Base-by-base conservation (phyloP, 2,888 invertebrate genomes). In the Tuta absoluta region DNA sequence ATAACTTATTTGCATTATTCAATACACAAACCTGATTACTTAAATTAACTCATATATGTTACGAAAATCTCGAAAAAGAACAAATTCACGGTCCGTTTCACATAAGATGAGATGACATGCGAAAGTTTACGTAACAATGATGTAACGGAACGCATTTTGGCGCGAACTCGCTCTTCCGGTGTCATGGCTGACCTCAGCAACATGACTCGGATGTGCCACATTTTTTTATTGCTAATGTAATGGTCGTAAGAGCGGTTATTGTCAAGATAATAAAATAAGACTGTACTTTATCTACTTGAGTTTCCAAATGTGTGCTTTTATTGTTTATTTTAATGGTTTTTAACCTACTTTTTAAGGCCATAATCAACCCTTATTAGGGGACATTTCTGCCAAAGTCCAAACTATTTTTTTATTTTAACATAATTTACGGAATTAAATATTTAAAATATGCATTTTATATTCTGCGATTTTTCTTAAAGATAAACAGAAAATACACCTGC, bases 151-250 rank as follows among this genome's bases (percentile, higher is more conserved):
- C 70, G 70, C 53, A 63, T 57, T 67, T 70, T 69, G 69, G 68
- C 66, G 67, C 69, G 64, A 66, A 67, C 69, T 56, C 65, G 68
- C 65, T 65, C 72, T 74, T 74, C 75, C 74, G 74, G 58, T 58
- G 21, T 58, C 37, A 37, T 38, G 58, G 66, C 53, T 48, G 63
- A 56, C 59, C 56, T 33, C 53, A 21, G 51, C n/a, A 33, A n/a
- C 21, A 38, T 37, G 19, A 7, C 58, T 33, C 58, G 41, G 17
- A 41, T 38, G 51, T 51, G 19, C 51, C 4, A 19, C 19, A 49
- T 51, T 51, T 51, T 17, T 21, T 21, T 14, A 45, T 21, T 51
- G 19, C 11, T 23, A 12, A 17, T 19, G 23, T 19, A 21, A 23
- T 51, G 23, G 51, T 45, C 8, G 45, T 45, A 17, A 45, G 5